Conservation (phyloP, 2,888 invertebrate genomes). For the Trimorus sp. region DNA sequence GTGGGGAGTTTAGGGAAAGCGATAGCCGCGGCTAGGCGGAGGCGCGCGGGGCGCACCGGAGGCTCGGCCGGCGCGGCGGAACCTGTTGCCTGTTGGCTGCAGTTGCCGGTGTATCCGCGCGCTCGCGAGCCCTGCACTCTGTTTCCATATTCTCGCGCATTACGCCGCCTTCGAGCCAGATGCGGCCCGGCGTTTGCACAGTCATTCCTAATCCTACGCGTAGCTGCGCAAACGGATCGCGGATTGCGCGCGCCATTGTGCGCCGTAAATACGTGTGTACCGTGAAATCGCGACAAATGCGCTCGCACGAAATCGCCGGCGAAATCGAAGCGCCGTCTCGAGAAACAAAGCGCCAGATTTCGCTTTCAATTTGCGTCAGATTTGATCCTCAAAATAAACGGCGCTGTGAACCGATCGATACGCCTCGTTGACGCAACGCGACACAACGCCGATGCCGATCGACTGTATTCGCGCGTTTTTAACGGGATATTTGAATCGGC, state of each 20-base stretch:
- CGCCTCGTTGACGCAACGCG: too few relatives aligned
- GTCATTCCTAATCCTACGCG: conserved; percentile 70
- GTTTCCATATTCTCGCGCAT: conserved; percentile 69
- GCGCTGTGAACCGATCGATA: too few relatives aligned
- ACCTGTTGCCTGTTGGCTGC: too few relatives aligned
- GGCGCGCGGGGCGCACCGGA: conserved; percentile 42
- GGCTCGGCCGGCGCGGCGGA: conserved; percentile 47
- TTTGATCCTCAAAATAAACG: too few relatives aligned
- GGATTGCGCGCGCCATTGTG: conserved; percentile 29
- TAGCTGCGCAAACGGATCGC: conserved; percentile 54
- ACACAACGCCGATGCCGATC: too few relatives aligned
- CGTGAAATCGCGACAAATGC: conserved; percentile 25
- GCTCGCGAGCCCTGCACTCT: conserved; percentile 43
- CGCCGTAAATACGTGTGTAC: conserved; percentile 34
- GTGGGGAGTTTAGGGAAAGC: conserved; percentile 53
- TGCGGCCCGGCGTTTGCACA: conserved; percentile 71
- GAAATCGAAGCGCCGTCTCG: too few relatives aligned
- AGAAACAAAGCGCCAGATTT: too few relatives aligned
- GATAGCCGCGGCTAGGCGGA: conserved; percentile 52
- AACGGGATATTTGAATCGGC: too few relatives aligned
- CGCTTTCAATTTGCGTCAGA: too few relatives aligned
- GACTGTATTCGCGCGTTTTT: too few relatives aligned
- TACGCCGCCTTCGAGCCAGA: conserved; percentile 73
- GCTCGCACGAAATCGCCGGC: conserved; percentile 3
- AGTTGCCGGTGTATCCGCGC: conserved; percentile 18